Base-by-base conservation (phyloP, 2,113 vertebrate genomes). In the Beaufortia kweichowensis region DNA sequence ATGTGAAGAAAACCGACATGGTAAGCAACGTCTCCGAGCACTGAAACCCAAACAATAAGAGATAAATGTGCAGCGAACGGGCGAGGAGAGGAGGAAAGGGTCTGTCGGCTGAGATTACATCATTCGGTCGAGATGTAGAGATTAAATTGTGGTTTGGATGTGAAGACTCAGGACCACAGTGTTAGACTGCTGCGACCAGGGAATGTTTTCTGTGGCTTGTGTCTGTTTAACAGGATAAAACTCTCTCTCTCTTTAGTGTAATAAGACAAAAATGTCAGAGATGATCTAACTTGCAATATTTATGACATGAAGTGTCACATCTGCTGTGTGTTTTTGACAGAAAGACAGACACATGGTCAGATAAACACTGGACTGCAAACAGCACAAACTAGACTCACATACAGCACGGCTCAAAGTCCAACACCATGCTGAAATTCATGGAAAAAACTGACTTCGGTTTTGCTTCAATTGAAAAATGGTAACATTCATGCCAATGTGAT, bases 1-100 rank as follows among this genome's bases (percentile, higher is more conserved):
- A 71, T 11, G 41, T 59, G 55, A 48, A 41, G 55, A 28, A 61
- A 26, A 46, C 46, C 56, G 26, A 56, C 55, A 74, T 17, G 56
- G 57, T 5, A 9, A 33, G 46, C 39, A 60, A 10, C 15, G 26
- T 21, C 63, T 28, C 56, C 23, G 62, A 15, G 48, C 76, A 63
- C 56, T 24, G 15, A 69, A 69, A 78, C 72, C 69, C 75, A 78
- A 78, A 81, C 80, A 81, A 60, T 59, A 15, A 48, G 10, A 53
- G 60, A 71, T 31, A 19, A 64, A 53, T 39, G 19, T 11, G 0
- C 5, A 70, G 29, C 61, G 26, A 70, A 41, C 28, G 66, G 14
- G 43, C 41, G 15, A 67, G 33, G 64, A 65, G 65, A 46, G 26
- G 35, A 50, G 62, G 56, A 77, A 57, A 33, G 23, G 33, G 33